These are phyloP conservation scores for Manis javanica DNA, from an alignment of 2,797 vertebrate species.

Conservation along the genomic window DNA sequence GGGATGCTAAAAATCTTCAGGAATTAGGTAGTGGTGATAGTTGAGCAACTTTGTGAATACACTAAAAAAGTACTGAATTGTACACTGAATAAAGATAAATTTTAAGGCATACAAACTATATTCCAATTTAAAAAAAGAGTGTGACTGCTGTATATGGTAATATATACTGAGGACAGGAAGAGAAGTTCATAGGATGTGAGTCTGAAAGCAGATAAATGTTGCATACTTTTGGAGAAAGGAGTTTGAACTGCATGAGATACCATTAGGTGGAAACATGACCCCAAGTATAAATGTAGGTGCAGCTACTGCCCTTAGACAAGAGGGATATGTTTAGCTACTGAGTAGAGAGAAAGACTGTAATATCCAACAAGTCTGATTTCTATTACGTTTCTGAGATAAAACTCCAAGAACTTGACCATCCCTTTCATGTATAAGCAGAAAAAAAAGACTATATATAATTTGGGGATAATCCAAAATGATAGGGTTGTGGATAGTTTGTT, in stretches of 20 bases:
- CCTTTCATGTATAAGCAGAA: background rate
- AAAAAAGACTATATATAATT: background rate
- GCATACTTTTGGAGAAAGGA: background rate
- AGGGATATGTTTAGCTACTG: background rate
- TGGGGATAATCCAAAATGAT: background rate
- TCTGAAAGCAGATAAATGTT: slow-evolving; percentile 11
- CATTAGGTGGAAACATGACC: background rate
- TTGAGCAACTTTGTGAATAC: background rate
- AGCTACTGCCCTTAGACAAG: background rate
- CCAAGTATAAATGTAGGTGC: background rate
- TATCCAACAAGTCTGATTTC: background rate
- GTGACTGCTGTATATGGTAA: background rate
- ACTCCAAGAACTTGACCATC: background rate
- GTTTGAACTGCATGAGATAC: background rate
- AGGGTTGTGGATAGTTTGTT: background rate
- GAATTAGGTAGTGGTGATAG: background rate
- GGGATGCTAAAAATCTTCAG: background rate
- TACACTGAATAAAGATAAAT: background rate
- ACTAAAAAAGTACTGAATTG: background rate
- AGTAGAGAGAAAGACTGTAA: background rate
- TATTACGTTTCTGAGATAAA: slow-evolving; percentile 5
- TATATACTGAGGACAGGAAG: background rate
- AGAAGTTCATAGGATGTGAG: background rate
- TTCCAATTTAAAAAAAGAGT: background rate
- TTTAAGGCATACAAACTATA: background rate